Evolutionary conservation across 2,797 vertebrate species (phyloP).

Genomic region (Pyrocephalus nanus): DNA sequence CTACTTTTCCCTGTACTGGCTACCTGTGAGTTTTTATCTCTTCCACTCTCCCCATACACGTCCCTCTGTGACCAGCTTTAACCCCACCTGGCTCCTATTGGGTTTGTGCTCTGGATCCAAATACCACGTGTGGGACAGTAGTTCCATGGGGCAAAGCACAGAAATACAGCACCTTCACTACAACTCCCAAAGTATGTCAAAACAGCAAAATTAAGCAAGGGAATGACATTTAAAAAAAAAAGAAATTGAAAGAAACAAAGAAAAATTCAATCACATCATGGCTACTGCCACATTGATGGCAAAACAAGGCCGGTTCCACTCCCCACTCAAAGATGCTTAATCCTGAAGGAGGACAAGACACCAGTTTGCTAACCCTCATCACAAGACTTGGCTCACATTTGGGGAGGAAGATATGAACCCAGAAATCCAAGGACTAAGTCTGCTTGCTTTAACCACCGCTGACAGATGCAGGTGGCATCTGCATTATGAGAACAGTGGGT

Average conservation of each 20-base stretch:
- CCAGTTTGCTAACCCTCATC: background rate
- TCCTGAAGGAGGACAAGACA: background rate
- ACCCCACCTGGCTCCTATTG: background rate
- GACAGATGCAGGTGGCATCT: background rate
- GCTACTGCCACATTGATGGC: background rate
- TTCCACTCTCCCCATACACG: rapidly evolving
- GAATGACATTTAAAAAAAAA: background rate
- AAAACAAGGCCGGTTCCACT: background rate
- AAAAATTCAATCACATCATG: background rate
- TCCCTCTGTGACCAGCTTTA: background rate
- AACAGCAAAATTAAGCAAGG: background rate
- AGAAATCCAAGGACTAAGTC: background rate
- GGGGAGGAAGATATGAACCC: background rate
- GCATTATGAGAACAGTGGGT: background rate
- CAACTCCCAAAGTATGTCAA: background rate
- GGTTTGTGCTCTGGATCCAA: background rate
- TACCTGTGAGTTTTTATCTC: background rate
- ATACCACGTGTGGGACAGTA: background rate
- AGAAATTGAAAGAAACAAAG: background rate
- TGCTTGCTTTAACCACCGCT: background rate
- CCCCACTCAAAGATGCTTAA: background rate
- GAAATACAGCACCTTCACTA: background rate
- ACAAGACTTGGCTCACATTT: background rate
- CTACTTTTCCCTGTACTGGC: background rate
- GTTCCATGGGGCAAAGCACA: background rate